These are phyloP conservation scores for Harpalus rubripes DNA, from an alignment of 2,888 invertebrate genomes.

Conservation along the genomic window DNA sequence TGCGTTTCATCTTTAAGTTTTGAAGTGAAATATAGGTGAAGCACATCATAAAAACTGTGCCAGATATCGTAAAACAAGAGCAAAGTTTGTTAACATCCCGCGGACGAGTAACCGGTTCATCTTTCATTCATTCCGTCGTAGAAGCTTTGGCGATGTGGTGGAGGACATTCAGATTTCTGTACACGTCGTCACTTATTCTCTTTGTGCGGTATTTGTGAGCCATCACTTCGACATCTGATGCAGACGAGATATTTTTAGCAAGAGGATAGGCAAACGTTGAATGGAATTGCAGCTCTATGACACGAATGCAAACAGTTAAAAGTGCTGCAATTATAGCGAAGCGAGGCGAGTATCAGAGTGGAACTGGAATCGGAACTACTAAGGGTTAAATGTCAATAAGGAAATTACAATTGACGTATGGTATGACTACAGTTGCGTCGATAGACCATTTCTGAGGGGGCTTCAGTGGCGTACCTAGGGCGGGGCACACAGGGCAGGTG, in stretches of 20 bases:
- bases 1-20: background rate
- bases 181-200: conserved; percentile 25
- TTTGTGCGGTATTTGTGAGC: conserved; percentile 10
- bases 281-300: background rate
- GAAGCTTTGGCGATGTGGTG: background rate
- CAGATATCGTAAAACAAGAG: background rate
- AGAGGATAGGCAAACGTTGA: background rate
- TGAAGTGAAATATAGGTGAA: background rate
- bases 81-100: background rate
- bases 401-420: no score
- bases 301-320: background rate
- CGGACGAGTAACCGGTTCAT: conserved; percentile 12
- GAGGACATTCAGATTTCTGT: conserved; percentile 16
- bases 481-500: no score
- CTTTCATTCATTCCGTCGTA: conserved; percentile 11
- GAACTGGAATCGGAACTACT: background rate
- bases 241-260: background rate
- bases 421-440: no score
- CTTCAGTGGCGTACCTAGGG: no score
- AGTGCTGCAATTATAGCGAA: background rate
- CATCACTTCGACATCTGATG: conserved; percentile 6
- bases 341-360: background rate
- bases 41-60: background rate
- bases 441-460: no score
- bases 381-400: background rate